phyloP scores from a whole-genome alignment of 2,888 invertebrate genomes.

The Synergus gifuensis region DNA sequence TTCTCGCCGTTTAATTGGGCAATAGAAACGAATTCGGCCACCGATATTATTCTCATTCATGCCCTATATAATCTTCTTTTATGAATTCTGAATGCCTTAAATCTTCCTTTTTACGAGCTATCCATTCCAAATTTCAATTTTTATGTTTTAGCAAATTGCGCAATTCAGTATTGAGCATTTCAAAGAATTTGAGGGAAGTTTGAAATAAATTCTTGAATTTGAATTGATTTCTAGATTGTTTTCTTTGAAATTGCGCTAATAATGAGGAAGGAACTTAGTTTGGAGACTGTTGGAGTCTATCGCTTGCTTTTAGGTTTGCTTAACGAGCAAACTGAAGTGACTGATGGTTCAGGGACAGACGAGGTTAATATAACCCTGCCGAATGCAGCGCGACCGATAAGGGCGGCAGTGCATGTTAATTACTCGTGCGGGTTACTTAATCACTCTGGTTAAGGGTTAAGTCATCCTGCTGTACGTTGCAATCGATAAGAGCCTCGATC shows the following conservation, averaged over 20 bases:
- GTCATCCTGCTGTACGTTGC: constrained; percentile 8
- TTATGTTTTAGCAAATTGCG: not conserved
- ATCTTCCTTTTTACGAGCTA: not conserved
- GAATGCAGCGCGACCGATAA: constrained; percentile 34
- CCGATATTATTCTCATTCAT: not conserved
- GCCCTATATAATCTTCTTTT: not conserved
- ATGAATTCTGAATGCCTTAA: not conserved
- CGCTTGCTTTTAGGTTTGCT: constrained; percentile 26
- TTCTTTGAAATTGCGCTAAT: too few relatives aligned
- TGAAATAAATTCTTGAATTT: too few relatives aligned
- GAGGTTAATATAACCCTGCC: constrained; percentile 13
- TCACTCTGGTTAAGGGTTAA: constrained; percentile 27
- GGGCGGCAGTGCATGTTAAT: constrained; percentile 36
- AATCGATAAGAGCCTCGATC: constrained; percentile 25
- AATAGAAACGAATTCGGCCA: constrained; percentile 41
- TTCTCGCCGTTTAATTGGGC: constrained; percentile 49
- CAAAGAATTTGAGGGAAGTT: not conserved
- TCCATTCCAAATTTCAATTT: not conserved
- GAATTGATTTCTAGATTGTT: too few relatives aligned
- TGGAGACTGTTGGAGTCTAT: not conserved
- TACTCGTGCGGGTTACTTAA: constrained; percentile 34
- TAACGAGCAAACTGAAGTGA: constrained; percentile 37
- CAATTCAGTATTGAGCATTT: not conserved
- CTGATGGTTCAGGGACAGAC: constrained; percentile 33
- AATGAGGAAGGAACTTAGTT: not conserved